Conservation (phyloP, 2,797 vertebrate species). For the Nannoperca australis region DNA sequence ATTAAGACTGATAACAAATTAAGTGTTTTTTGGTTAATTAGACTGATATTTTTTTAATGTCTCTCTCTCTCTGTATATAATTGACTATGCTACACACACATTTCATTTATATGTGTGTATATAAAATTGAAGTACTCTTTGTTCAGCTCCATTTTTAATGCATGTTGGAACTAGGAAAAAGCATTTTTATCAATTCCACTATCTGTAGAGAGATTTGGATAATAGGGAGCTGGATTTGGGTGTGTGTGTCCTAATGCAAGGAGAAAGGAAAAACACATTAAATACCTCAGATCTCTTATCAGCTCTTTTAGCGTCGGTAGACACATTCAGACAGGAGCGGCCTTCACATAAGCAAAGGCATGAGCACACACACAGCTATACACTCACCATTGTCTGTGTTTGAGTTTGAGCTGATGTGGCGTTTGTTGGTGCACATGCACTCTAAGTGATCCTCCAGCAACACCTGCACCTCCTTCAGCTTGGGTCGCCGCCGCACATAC, state of each 20-base stretch:
- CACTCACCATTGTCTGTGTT: conserved; percentile 85
- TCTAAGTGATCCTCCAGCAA: conserved; percentile 97
- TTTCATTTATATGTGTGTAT: no score
- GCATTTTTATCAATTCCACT: neutral
- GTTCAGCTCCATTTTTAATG: neutral
- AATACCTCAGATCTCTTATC: conserved; percentile 72
- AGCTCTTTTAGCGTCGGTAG: conserved; percentile 43
- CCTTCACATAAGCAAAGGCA: conserved; percentile 37
- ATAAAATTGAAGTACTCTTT: neutral
- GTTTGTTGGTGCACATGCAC: conserved; percentile 90
- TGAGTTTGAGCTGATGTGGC: conserved; percentile 87
- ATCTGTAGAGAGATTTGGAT: conserved; percentile 1
- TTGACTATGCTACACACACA: neutral
- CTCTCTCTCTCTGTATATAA: no score
- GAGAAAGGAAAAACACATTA: conserved; percentile 54
- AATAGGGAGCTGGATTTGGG: neutral
- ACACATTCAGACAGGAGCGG: conserved; percentile 56
- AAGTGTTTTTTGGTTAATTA: neutral
- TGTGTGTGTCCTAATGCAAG: conserved; percentile 36
- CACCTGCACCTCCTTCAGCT: conserved; percentile 97
- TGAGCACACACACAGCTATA: neutral
- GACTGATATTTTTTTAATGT: neutral
- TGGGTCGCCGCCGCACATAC: conserved; percentile 93
- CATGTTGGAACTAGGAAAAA: conserved; percentile 11
- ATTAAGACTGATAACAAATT: no score